A percentile compares a stretch with the other conserved stretches of the same genome.
Evolutionary conservation across 2,113 vertebrate genomes (phyloP).

Genomic region (Canis aureus): DNA sequence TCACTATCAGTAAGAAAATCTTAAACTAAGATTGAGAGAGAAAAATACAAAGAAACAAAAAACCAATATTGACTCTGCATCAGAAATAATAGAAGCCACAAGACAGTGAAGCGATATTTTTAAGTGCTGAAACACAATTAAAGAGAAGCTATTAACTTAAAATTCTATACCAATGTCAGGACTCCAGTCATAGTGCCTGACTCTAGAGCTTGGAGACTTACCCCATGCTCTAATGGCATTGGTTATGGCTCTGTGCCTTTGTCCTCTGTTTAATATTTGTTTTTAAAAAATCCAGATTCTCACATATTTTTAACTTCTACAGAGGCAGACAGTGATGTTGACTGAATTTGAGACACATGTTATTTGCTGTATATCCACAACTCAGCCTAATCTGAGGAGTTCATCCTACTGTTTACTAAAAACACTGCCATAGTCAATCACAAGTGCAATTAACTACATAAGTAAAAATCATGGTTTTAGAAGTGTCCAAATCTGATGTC

Average conservation of each 20-base stretch:
- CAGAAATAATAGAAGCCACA: neutral
- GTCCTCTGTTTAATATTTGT: neutral
- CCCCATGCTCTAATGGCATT: neutral
- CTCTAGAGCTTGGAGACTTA: neutral
- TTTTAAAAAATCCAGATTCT: neutral
- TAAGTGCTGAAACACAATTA: neutral
- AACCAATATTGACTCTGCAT: neutral
- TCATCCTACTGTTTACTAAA: neutral
- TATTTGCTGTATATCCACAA: neutral
- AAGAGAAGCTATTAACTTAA: neutral
- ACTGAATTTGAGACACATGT: neutral
- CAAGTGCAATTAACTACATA: fast-evolving
- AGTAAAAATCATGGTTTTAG: neutral
- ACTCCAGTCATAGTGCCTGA: neutral
- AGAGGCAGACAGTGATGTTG: neutral
- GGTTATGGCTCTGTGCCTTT: neutral
- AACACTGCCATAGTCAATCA: fast-evolving
- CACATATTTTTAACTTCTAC: neutral
- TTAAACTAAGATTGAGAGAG: neutral
- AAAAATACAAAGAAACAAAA: neutral
- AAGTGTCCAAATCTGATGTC: fast-evolving
- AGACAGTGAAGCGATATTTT: neutral
- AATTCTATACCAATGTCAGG: neutral
- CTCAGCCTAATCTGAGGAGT: neutral
- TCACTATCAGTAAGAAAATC: neutral